Conservation (phyloP, 2,888 invertebrate species). For the Axea sp. region DNA sequence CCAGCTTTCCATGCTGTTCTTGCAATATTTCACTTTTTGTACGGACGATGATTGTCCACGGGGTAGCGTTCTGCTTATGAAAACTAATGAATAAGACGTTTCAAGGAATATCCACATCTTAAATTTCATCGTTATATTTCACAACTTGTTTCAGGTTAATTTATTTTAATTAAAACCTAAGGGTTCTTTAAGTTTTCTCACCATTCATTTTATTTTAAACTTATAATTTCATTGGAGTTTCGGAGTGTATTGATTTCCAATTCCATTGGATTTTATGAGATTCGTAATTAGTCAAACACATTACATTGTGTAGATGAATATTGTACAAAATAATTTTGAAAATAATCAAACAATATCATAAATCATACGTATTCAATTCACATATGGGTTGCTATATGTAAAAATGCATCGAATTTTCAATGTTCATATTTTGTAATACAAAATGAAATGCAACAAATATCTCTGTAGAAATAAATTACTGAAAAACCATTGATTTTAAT, state of each 20-base stretch:
- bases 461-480: no score
- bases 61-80: constrained; percentile 22
- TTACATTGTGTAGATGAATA: no score
- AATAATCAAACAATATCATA: no score
- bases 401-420: no score
- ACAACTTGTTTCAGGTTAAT: constrained; percentile 31
- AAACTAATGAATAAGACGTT: constrained; percentile 38
- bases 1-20: constrained; percentile 28
- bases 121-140: constrained; percentile 23
- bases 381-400: no score
- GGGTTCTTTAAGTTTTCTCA: not conserved
- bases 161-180: constrained; percentile 34
- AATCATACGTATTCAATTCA: no score
- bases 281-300: no score
- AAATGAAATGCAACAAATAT: no score
- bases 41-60: constrained; percentile 35
- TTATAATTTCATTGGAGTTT: constrained; percentile 8
- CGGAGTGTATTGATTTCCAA: constrained; percentile 3
- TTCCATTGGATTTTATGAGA: constrained; percentile 8
- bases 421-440: no score
- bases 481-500: no score
- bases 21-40: constrained; percentile 46
- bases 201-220: constrained; percentile 6
- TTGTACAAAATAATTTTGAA: no score
- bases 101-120: constrained; percentile 18